Base-by-base conservation (phyloP, 1,140 invertebrate genomes). In the Leptinotarsa undecemlineata region DNA sequence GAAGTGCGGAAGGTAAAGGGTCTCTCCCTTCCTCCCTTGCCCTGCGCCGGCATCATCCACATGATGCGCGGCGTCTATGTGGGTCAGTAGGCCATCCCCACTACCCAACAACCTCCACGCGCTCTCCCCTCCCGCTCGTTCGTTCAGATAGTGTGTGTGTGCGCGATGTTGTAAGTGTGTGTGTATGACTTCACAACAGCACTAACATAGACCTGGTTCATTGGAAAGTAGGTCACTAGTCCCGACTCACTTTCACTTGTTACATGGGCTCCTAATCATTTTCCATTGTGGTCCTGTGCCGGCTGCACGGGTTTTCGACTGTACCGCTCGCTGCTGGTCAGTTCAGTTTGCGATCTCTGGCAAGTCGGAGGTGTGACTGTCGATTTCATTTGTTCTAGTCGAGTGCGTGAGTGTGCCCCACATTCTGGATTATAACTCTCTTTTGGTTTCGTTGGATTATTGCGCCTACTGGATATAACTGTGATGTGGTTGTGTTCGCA, bases 1-100 rank as follows among this genome's bases (percentile, higher is more conserved):
- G 75, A 69, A 72, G 77, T 82, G 79, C 75, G 81, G 80, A 79
- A 82, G 81, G 81, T 81, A 81, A 79, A 82, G 79, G 80, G 78
- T 26, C n/a, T 62, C 68, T 64, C 51, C 70, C 57, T 33, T 42
- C 47, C 51, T 42, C 51, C 68, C 57, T 47, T 62, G 48, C 69
- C 48, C 48, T 13, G 17, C 62, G 19, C 61, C 19, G 48, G 19
- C 19, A 15, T n/a, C 11, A 73, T 48, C 80, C 81, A 81, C 80
- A 81, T 82, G 82, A 81, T 82, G 82, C 80, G 82, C 80, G 75
- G 75, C 33, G 62, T 85, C 82, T 85, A 89, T 87, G 85, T 89
- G 85, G 88, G 90, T 91, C 90, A 92, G 90, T 92, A 88, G 91
- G 90, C 86, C 88, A 88, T 85, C 87, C 86, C 87, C 84, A 84